Percentiles rank a stretch among this genome's conserved stretches.
Evolutionary conservation across 2,888 invertebrate genomes (phyloP).

Genomic region (Ophonus ardosiacus): DNA sequence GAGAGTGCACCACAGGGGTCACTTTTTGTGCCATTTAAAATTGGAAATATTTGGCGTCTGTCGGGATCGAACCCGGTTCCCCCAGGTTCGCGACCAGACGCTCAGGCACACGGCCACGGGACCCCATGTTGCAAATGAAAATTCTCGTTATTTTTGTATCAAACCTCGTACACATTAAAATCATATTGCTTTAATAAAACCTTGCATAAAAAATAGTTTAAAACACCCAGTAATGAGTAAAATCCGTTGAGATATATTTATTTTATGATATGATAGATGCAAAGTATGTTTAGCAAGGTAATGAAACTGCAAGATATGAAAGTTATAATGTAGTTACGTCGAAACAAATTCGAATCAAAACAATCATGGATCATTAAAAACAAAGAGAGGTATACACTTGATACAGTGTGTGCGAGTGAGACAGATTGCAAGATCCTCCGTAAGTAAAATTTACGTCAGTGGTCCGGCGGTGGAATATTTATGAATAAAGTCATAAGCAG

Average conservation of each 20-base stretch:
- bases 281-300: neutral
- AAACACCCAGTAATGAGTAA: too few species aligned
- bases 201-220: too few species aligned
- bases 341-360: constrained; percentile 28
- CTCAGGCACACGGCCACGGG: too few species aligned
- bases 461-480: constrained; percentile 58
- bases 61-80: too few species aligned
- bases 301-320: neutral
- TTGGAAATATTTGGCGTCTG: too few species aligned
- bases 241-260: neutral
- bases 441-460: constrained; percentile 60
- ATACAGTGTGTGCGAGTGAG: neutral
- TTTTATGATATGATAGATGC: neutral
- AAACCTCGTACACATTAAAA: too few species aligned
- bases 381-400: neutral
- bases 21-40: too few species aligned
- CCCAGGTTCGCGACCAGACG: too few species aligned
- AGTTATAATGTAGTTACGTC: neutral
- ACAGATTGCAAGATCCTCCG: neutral
- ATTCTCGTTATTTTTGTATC: too few species aligned
- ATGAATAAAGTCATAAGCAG: constrained; percentile 64
- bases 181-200: too few species aligned
- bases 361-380: neutral
- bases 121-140: too few species aligned
- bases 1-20: too few species aligned